Evolutionary conservation across 2,888 invertebrate species (phyloP).

Genomic region (Argyresthia albistria): DNA sequence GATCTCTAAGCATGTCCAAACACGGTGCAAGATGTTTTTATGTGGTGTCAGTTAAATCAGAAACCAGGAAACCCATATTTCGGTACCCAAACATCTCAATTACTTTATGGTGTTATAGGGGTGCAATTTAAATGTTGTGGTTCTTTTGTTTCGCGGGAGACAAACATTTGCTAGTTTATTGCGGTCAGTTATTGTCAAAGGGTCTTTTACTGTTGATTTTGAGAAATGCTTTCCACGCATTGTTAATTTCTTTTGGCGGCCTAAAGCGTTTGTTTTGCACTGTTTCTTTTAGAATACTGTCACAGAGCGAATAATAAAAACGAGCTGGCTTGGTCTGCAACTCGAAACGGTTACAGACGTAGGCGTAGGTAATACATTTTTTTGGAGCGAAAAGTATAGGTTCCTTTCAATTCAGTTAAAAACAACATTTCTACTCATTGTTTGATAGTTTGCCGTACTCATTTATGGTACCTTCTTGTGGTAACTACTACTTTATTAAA

Average conservation of each 20-base stretch:
- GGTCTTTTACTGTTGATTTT: conserved; percentile 30
- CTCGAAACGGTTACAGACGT: neutral
- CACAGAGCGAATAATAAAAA: neutral
- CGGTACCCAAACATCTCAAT: conserved; percentile 34
- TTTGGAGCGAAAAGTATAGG: neutral
- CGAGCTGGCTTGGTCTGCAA: neutral
- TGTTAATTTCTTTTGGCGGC: conserved; percentile 31
- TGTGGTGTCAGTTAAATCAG: conserved; percentile 50
- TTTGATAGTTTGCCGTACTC: no score
- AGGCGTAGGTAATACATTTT: conserved; percentile 4
- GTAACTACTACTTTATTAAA: no score
- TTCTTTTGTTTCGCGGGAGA: conserved; percentile 37
- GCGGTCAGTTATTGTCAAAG: conserved; percentile 24
- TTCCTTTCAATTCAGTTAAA: no score
- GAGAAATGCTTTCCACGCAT: conserved; percentile 30
- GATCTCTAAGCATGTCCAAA: conserved; percentile 21
- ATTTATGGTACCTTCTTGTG: no score
- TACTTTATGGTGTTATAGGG: conserved; percentile 30
- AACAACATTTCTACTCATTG: no score
- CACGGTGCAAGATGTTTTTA: conserved; percentile 23
- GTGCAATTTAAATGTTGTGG: conserved; percentile 54
- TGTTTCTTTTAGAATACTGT: neutral
- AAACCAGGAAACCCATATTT: conserved; percentile 19
- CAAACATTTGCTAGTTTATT: conserved; percentile 37
- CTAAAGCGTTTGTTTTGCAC: conserved; percentile 19